Evolutionary conservation across 2,888 invertebrate species (phyloP), one percentile per base, ranked within the genome.

Genomic region (Drosophila nr. perissopoda): DNA sequence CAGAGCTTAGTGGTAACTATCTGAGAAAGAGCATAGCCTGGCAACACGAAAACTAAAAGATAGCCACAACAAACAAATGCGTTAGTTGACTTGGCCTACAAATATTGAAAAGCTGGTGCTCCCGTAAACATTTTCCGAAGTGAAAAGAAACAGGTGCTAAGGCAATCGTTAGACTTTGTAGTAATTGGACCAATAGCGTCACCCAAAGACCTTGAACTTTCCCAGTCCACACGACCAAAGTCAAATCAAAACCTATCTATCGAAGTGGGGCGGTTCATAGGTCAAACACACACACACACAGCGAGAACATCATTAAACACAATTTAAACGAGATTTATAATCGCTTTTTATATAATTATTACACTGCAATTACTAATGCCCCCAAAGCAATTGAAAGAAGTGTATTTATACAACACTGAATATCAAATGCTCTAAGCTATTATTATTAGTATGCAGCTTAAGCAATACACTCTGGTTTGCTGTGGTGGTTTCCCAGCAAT

Each of bases 81-180:
- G 48, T 27, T 57, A 52, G 53, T 56, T 65, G 34, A 57, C 63
- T 59, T 52, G 70, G 48, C 69, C 71, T 56, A 82, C 63, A 71
- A 45, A 45, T 25, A 25, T 45, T 45, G 7, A 45, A 16, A 59
- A 45, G 36, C 29, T 45, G 21, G 27, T 42, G 25, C 34, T 29
- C 49, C 2, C 25, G 75, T 75, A 71, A 76, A 73, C 64, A 65
- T 88, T 87, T 80, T 64, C 83, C 76, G 54, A 67, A 58, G 76
- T 38, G 80, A 77, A 88, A 57, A 68, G 59, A 72, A 86, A 74
- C 87, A 87, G 89, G 79, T 88, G 87, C 33, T 57, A 52, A 66
- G 51, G 57, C 36, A 74, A 61, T 40, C 68, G 13, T 40, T 6
- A 2, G 18, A 29, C 51, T 25, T 29, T 45, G 25, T 45, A 16